A percentile compares a stretch with the other conserved stretches of the same genome.
Conservation (phyloP, 2,888 invertebrate genomes). For the Ommatoiulus sabulosus region DNA sequence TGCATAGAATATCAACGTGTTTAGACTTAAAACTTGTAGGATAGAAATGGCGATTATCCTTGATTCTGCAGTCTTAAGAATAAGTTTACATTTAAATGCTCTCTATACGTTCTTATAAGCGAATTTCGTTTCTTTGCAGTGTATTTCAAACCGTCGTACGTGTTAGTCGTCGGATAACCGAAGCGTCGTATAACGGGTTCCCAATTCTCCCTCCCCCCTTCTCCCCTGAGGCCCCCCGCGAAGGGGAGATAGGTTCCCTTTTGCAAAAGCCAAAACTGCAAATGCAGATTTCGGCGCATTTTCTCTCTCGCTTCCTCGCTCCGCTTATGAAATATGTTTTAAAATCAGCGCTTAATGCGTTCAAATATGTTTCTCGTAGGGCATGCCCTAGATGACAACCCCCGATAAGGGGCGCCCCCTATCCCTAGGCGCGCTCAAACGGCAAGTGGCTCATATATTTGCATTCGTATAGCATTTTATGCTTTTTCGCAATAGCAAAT, state of each 20-base stretch:
- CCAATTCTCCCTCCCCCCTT: not conserved
- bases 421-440: conserved; percentile 4
- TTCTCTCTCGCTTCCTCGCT: not conserved
- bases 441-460: not conserved
- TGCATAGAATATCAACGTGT: too few relatives aligned
- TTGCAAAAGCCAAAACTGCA: conserved; percentile 2
- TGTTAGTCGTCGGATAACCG: not conserved
- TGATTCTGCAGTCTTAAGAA: too few relatives aligned
- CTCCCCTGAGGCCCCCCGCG: not conserved
- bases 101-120: too few relatives aligned
- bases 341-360: conserved; percentile 15
- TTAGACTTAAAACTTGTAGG: too few relatives aligned
- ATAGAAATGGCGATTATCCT: too few relatives aligned
- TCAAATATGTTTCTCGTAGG: conserved; percentile 3
- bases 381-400: conserved; percentile 21
- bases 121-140: too few relatives aligned
- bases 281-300: not conserved
- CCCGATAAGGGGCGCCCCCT: conserved; percentile 28
- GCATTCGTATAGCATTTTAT: not conserved
- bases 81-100: too few relatives aligned
- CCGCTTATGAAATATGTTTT: conserved; percentile 19
- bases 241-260: not conserved
- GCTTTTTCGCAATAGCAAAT: not conserved
- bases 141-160: not conserved
- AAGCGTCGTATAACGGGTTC: not conserved